phyloP scores from a whole-genome alignment of 2,113 vertebrate genomes.

The Pitta sordida region DNA sequence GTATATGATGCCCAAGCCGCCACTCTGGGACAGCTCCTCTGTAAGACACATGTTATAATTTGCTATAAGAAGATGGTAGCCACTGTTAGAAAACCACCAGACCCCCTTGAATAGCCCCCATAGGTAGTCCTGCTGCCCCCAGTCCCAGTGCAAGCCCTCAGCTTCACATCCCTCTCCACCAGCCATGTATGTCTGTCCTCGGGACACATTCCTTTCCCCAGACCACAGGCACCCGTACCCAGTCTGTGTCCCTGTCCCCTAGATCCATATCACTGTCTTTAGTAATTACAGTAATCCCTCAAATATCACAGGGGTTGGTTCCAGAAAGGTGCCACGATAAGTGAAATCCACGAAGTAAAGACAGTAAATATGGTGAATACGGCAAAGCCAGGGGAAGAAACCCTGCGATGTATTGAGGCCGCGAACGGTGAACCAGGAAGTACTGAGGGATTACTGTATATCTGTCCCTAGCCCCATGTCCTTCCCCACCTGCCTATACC shows the following conservation, averaged over 20 bases:
- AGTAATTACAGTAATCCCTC: no score
- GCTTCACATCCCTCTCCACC: neutral
- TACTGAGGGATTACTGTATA: no score
- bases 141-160: no score
- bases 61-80: neutral
- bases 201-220: neutral
- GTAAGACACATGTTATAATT: neutral
- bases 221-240: neutral
- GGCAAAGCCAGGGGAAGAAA: no score
- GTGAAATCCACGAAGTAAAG: no score
- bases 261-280: neutral
- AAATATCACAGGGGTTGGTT: no score
- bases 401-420: no score
- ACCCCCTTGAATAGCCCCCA: neutral
- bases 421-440: no score
- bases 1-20: fast-evolving
- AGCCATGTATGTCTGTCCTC: neutral
- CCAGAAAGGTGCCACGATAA: no score
- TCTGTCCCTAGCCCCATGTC: neutral
- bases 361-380: no score
- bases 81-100: neutral
- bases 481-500: no score
- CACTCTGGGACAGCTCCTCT: neutral
- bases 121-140: neutral
- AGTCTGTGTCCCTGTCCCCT: neutral